These are phyloP conservation scores for Linurgus olivaceus DNA, from an alignment of 2,797 vertebrate species.

Conservation along the genomic window DNA sequence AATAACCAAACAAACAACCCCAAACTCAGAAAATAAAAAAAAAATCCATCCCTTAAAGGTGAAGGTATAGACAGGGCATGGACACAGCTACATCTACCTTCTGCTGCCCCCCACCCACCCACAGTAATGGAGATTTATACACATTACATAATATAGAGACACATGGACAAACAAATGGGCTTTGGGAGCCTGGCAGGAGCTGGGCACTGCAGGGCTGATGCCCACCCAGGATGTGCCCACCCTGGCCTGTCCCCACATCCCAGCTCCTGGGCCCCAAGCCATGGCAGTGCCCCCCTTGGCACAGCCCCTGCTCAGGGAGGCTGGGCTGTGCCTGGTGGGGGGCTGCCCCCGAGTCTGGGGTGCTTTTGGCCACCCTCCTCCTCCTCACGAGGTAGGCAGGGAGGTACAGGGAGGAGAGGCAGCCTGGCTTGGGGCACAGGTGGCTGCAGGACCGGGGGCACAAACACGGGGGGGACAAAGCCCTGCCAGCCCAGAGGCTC, in stretches of 20 bases:
- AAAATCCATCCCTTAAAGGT: constrained; percentile 32
- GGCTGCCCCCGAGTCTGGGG: neutral
- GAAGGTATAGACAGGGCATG: constrained; percentile 63
- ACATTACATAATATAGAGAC: constrained; percentile 5
- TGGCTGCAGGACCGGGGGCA: fast-evolving
- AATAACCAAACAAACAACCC: neutral
- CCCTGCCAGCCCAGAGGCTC: neutral
- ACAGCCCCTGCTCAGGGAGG: neutral
- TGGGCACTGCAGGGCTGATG: neutral
- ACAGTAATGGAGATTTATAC: constrained; percentile 37
- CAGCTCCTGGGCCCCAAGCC: neutral
- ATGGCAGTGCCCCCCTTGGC: neutral
- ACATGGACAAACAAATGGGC: neutral
- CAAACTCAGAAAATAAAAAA: neutral
- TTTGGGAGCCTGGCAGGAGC: neutral
- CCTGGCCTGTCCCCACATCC: neutral
- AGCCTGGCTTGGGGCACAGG: neutral
- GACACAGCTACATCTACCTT: constrained; percentile 72
- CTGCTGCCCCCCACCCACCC: constrained; percentile 12
- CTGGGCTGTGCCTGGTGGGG: neutral
- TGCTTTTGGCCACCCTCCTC: neutral
- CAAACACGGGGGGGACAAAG: fast-evolving
- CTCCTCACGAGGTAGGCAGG: neutral
- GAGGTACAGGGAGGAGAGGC: neutral
- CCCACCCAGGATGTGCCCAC: neutral